Percentiles rank a stretch among this genome's conserved stretches.
Evolutionary conservation across 2,113 vertebrate genomes (phyloP).

Genomic region (Bufo gargarizans): DNA sequence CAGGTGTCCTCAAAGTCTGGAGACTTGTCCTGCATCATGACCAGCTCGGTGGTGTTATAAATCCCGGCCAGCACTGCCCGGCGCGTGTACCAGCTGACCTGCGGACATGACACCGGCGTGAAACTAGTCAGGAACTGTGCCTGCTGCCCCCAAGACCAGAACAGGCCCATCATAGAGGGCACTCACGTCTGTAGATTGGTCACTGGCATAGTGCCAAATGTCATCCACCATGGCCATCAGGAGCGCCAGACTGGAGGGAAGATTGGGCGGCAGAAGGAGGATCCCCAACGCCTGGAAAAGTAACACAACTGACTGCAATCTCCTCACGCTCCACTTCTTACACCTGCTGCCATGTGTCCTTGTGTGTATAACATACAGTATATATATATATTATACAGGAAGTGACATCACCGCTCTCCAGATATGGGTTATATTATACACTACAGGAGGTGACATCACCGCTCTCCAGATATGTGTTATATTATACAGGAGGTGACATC

Average conservation of each 20-base stretch:
- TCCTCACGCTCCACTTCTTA: too few relatives aligned
- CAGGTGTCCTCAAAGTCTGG: constrained; percentile 91
- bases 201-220: constrained; percentile 94
- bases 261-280: constrained; percentile 90
- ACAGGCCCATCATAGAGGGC: too few relatives aligned
- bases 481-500: too few relatives aligned
- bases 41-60: constrained; percentile 93
- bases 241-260: constrained; percentile 89
- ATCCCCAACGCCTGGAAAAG: constrained; percentile 85
- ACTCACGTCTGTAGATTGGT: constrained; percentile 96
- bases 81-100: constrained; percentile 96
- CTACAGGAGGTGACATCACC: too few relatives aligned
- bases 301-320: neutral
- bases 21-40: constrained; percentile 95
- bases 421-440: too few relatives aligned
- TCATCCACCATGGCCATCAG: constrained; percentile 91
- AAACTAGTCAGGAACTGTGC: neutral
- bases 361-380: too few relatives aligned
- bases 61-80: constrained; percentile 88
- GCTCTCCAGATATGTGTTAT: too few relatives aligned
- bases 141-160: neutral
- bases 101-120: constrained; percentile 9
- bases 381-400: too few relatives aligned
- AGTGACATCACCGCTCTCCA: too few relatives aligned
- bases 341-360: too few relatives aligned